Conservation (phyloP, 1,140 invertebrate species). For the Brachionus rotundiformis region DNA sequence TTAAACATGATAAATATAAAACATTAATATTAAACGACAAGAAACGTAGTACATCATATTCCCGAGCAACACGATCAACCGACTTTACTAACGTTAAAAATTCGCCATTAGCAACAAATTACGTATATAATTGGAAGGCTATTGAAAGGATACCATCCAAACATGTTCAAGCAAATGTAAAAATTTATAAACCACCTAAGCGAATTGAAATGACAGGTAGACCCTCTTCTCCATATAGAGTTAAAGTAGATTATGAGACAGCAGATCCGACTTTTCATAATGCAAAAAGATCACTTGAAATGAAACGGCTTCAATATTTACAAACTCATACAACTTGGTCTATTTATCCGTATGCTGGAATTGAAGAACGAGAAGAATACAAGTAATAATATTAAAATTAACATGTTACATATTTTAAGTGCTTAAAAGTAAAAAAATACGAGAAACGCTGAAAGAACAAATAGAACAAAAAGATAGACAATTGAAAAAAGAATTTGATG, state of each 20-base stretch:
- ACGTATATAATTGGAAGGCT: constrained; percentile 45
- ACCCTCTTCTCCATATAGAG: constrained; percentile 18
- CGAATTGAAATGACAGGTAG: constrained; percentile 27
- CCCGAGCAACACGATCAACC: background rate
- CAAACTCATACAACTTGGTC: constrained; percentile 39
- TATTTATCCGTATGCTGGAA: constrained; percentile 43
- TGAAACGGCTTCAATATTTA: constrained; percentile 37
- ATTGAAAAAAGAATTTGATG: constrained; percentile 16
- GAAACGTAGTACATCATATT: constrained; percentile 8
- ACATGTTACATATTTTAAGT: background rate
- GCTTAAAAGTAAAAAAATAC: constrained; percentile 40
- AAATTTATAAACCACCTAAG: constrained; percentile 47
- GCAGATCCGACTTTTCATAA: constrained; percentile 39
- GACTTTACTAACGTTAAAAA: constrained; percentile 42
- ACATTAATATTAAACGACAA: constrained; percentile 23
- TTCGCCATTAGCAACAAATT: constrained; percentile 35
- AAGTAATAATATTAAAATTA: constrained; percentile 8
- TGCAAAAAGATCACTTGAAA: background rate
- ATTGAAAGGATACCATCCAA: background rate
- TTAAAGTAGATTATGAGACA: constrained; percentile 42
- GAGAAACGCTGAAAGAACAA: constrained; percentile 47
- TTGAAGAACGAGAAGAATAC: constrained; percentile 38
- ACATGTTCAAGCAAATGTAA: constrained; percentile 30
- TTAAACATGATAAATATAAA: background rate
- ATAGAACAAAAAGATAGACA: constrained; percentile 36